A percentile compares a stretch with the other conserved stretches of the same genome.
Conservation (phyloP, 2,113 vertebrate species). For the Promerops cafer region DNA sequence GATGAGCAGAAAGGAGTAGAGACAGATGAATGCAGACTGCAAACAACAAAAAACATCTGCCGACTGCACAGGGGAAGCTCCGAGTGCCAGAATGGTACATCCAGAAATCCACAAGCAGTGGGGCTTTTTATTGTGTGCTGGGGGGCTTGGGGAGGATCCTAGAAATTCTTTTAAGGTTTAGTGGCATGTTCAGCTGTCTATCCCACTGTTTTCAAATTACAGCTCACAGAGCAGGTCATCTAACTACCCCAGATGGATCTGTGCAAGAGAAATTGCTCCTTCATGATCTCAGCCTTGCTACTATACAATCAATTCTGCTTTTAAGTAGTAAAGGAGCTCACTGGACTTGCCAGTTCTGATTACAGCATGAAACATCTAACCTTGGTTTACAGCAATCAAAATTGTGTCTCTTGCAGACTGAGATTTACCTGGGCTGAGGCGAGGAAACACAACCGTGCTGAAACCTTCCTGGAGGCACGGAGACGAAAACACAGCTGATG, state of each 20-base stretch:
- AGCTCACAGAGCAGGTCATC: not conserved
- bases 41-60: constrained; percentile 14
- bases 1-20: constrained; percentile 20
- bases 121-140: not conserved
- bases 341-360: constrained; percentile 4
- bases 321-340: constrained; percentile 6
- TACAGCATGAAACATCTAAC: not conserved
- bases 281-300: not conserved
- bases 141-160: not conserved
- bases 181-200: not conserved
- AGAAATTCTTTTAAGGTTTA: not conserved
- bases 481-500: not conserved
- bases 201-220: not conserved
- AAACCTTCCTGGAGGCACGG: not conserved
- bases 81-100: not conserved
- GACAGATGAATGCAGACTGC: constrained; percentile 19
- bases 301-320: not conserved
- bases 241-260: not conserved
- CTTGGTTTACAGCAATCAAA: not conserved
- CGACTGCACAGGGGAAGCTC: not conserved
- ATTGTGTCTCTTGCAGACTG: accelerated
- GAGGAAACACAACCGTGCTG: accelerated
- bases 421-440: not conserved
- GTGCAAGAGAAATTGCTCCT: not conserved
- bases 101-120: not conserved